A percentile compares a stretch with the other conserved stretches of the same genome.
phyloP scores from a whole-genome alignment of 1,140 invertebrate genomes.

The Alviniconcha marisindica region DNA sequence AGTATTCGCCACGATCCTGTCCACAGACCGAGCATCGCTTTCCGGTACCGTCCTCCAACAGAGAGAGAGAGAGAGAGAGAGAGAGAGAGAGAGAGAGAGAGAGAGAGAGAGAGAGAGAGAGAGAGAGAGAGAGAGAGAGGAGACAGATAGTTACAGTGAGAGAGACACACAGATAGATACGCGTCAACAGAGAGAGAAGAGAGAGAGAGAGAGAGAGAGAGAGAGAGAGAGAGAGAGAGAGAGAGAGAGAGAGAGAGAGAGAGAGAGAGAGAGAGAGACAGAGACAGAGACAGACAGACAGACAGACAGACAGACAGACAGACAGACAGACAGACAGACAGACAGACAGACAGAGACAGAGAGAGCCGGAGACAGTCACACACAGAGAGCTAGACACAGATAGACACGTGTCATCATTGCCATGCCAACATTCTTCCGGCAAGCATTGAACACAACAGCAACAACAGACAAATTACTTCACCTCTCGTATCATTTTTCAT shows the following conservation, averaged over 20 bases:
- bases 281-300: not conserved
- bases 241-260: not conserved
- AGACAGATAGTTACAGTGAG: not conserved
- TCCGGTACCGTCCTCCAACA: not conserved
- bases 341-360: not conserved
- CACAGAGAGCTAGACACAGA: not conserved
- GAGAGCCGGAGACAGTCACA: not conserved
- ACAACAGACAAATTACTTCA: too few species aligned
- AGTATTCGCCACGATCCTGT: too few species aligned
- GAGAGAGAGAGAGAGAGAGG: conserved; percentile 12
- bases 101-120: conserved; percentile 17
- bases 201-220: too few species aligned
- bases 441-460: too few species aligned
- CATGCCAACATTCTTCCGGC: too few species aligned
- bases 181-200: not conserved
- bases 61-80: not conserved
- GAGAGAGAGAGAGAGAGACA: not conserved
- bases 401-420: too few species aligned
- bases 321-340: not conserved
- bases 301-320: not conserved
- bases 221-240: not conserved
- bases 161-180: not conserved
- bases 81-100: conserved; percentile 3
- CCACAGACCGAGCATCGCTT: too few species aligned
- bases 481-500: too few species aligned